Conservation (phyloP, 2,888 invertebrate genomes). For the Calephelis perditalis region DNA sequence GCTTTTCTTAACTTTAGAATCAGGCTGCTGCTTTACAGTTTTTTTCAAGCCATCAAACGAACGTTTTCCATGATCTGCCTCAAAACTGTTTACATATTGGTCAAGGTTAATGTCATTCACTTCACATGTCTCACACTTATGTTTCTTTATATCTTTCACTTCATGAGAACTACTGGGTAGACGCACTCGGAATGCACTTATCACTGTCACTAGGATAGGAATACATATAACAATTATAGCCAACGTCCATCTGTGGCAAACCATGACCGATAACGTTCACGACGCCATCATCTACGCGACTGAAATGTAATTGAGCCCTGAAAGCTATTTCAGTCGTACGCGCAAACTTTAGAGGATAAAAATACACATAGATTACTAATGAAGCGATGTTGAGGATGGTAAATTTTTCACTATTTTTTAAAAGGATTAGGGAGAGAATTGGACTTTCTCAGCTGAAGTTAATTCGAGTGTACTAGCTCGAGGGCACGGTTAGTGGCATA, state of each 20-base stretch:
- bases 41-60: constrained; percentile 33
- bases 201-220: constrained; percentile 69
- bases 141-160: constrained; percentile 46
- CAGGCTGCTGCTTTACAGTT: constrained; percentile 46
- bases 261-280: constrained; percentile 67
- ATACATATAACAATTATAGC: constrained; percentile 69
- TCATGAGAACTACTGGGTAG: constrained; percentile 53
- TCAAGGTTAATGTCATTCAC: constrained; percentile 50
- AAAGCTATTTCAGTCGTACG: constrained; percentile 53
- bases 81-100: constrained; percentile 53
- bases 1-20: constrained; percentile 19
- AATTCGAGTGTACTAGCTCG: constrained; percentile 80
- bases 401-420: constrained; percentile 41
- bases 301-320: constrained; percentile 51
- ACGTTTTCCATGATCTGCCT: constrained; percentile 57
- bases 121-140: constrained; percentile 65
- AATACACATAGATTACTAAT: constrained; percentile 53
- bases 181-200: constrained; percentile 74
- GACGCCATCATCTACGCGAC: constrained; percentile 67
- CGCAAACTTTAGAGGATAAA: constrained; percentile 46
- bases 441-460: constrained; percentile 73
- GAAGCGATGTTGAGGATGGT: constrained; percentile 39
- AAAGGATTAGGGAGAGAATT: constrained; percentile 51
- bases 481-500: constrained; percentile 74
- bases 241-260: constrained; percentile 65